Base-by-base conservation (phyloP, 1,140 invertebrate species). In the Cherax destructor region DNA sequence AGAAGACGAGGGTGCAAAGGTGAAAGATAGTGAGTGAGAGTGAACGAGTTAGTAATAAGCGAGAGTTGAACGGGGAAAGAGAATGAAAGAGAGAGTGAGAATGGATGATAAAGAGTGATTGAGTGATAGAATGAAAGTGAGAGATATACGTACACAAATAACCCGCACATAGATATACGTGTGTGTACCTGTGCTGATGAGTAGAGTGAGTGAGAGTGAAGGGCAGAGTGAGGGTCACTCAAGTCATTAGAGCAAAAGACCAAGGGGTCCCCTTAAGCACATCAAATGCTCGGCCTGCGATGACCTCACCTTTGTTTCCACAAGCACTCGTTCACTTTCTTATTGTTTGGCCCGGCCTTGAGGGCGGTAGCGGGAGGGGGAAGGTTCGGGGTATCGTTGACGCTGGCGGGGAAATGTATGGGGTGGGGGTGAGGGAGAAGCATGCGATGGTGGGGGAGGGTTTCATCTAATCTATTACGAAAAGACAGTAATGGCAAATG, bases 161-260 rank as follows among this genome's bases (percentile, higher is more conserved):
- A 41, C 30, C 30, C 30, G 30, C 30, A 41, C 30, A 41, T 41
- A 41, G 30, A 41, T 41, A 41, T 41, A 41, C 30, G 30, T 41
- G 30, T 41, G 30, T 41, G 30, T 41, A 41, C 0, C 30, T 41
- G 30, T 41, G 30, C 2, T 41, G 30, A 41, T 59, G 9, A 16
- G 56, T 59, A 16, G 9, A 9, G 56, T 59, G 56, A 59, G 56
- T 59, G 56, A 59, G 56, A 59, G 56, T 59, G 56, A 16, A 59
- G 61, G 18, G 21, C 5, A 65, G 13, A 18, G 13, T 65, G 18
- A 18, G 61, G 61, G 61, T 16, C 21, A 56, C 79, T 61, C 56
- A 83, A 83, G 80, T 83, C 80, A 65, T 83, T 83, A 83, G 69
- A 59, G n/a, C 7, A 69, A 65, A 69, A 47, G 81, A 83, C 24